Conservation (phyloP, 2,888 invertebrate species). For the Volucella bombylans region DNA sequence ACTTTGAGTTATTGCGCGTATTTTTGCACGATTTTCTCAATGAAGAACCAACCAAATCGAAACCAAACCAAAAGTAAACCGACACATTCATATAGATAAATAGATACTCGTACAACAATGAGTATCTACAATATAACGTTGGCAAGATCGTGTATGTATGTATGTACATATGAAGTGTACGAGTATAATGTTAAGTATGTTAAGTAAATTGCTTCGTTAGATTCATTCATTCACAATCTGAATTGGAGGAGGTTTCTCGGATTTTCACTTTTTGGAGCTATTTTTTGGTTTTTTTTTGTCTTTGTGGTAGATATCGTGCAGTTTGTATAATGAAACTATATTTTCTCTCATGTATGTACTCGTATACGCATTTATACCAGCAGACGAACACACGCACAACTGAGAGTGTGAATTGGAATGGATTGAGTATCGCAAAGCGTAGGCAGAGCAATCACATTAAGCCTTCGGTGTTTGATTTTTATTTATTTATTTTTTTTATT, state of each 20-base stretch:
- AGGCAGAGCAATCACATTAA: slow-evolving; percentile 40
- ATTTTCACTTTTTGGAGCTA: slow-evolving; percentile 12
- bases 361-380: not conserved
- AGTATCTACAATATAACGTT: not conserved
- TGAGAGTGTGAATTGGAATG: slow-evolving; percentile 37
- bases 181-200: slow-evolving; percentile 50
- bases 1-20: slow-evolving; percentile 66
- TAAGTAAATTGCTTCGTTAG: slow-evolving; percentile 59
- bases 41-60: slow-evolving; percentile 61
- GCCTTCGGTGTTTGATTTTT: too few relatives aligned
- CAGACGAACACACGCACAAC: not conserved
- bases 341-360: slow-evolving; percentile 20
- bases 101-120: too few relatives aligned
- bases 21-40: slow-evolving; percentile 72
- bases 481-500: not conserved
- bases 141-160: not conserved
- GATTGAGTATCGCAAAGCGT: slow-evolving; percentile 50
- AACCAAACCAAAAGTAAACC: not conserved
- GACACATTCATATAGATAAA: not conserved
- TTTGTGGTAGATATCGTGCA: slow-evolving; percentile 23
- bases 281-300: not conserved
- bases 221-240: slow-evolving; percentile 63
- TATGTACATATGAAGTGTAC: slow-evolving; percentile 14
- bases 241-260: slow-evolving; percentile 7
- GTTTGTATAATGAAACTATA: slow-evolving; percentile 34